Conservation (phyloP, 2,888 invertebrate genomes). For the Palloptera scutellata region DNA sequence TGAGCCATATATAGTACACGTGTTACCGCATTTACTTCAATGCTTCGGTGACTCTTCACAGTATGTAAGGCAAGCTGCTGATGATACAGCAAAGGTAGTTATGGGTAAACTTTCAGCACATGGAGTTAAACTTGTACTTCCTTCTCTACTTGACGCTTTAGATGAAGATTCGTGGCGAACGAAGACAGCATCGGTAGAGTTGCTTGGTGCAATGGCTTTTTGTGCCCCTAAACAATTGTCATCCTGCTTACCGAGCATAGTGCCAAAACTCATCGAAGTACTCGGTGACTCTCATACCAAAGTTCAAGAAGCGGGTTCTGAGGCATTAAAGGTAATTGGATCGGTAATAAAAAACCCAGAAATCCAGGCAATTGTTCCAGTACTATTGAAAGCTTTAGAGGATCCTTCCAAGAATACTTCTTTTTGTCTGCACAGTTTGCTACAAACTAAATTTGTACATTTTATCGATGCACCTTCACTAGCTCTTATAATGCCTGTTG, state of each 20-base stretch:
- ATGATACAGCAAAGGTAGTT: constrained; percentile 95
- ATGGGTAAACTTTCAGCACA: constrained; percentile 95
- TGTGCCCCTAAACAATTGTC: constrained; percentile 99
- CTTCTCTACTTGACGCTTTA: constrained; percentile 89
- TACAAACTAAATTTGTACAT: constrained; percentile 98
- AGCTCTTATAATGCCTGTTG: constrained; percentile 99
- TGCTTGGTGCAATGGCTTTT: constrained; percentile 97
- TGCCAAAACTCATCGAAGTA: constrained; percentile 96
- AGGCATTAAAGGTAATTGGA: constrained; percentile 94
- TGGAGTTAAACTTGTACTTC: constrained; percentile 96
- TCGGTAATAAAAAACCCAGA: constrained; percentile 98
- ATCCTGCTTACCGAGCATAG: constrained; percentile 96
- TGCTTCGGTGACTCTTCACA: constrained; percentile 97
- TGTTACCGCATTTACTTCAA: constrained; percentile 90
- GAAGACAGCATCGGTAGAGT: constrained; percentile 94
- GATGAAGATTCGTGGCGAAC: constrained; percentile 99
- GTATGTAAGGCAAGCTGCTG: constrained; percentile 94
- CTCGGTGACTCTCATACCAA: constrained; percentile 97
- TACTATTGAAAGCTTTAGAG: constrained; percentile 88
- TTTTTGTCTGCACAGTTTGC: constrained; percentile 87
- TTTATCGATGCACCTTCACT: constrained; percentile 99
- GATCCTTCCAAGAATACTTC: constrained; percentile 97
- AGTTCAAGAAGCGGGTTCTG: constrained; percentile 95
- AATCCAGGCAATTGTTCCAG: constrained; percentile 92
- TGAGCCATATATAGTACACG: constrained; percentile 98